Percentiles rank a stretch among this genome's conserved stretches.
phyloP scores from a whole-genome alignment of 2,113 vertebrate species.

The Crocuta crocuta region DNA sequence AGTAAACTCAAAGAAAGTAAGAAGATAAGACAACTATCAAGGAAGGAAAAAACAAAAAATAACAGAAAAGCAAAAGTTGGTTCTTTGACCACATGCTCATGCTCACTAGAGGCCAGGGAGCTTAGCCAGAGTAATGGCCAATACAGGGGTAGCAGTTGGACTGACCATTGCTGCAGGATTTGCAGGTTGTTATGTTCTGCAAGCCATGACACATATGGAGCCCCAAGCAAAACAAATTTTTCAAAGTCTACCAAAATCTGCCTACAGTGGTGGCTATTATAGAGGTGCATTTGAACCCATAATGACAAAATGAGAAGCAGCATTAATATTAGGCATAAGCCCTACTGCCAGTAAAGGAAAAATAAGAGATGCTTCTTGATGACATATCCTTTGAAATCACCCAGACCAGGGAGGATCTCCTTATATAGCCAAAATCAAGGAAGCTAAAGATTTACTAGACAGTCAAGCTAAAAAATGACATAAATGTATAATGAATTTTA shows the following conservation, averaged over 20 bases:
- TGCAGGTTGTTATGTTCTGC: neutral
- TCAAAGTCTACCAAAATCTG: neutral
- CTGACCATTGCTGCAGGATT: neutral
- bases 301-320: neutral
- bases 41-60: neutral
- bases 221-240: neutral
- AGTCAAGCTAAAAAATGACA: neutral
- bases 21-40: neutral
- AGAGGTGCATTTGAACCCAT: neutral
- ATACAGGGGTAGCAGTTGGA: neutral
- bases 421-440: neutral
- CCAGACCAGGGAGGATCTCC: neutral
- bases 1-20: neutral
- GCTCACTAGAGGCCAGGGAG: neutral
- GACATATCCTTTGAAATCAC: neutral
- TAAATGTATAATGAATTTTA: neutral
- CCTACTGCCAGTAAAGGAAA: neutral
- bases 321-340: neutral
- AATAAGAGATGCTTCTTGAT: neutral
- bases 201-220: neutral
- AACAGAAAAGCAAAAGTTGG: neutral
- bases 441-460: neutral
- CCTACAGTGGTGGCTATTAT: neutral
- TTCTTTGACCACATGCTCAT: neutral
- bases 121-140: neutral